Evolutionary conservation across 2,888 invertebrate species (phyloP).

Genomic region (Agrochola macilenta): DNA sequence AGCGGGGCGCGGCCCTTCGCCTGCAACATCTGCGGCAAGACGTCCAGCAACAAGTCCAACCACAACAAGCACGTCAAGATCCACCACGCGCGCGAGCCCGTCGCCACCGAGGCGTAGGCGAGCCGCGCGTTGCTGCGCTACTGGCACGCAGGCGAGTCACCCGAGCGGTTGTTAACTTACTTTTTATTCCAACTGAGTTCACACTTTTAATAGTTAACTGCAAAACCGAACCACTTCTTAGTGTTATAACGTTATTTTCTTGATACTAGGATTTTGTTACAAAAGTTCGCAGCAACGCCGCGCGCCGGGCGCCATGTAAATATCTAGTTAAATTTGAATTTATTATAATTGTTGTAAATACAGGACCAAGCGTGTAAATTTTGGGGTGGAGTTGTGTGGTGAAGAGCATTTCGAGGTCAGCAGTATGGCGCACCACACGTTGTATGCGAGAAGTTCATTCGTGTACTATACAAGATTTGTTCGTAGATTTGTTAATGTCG

Average conservation of each 20-base stretch:
- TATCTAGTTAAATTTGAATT: conserved; percentile 87
- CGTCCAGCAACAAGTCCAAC: conserved; percentile 97
- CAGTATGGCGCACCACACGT: conserved; percentile 59
- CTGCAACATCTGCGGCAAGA: conserved; percentile 97
- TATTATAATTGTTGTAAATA: conserved; percentile 84
- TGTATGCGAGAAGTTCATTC: conserved; percentile 49
- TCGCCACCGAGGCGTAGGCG: conserved; percentile 93
- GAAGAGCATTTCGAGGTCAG: conserved; percentile 76
- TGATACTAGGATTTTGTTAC: conserved; percentile 14
- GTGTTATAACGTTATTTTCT: conserved; percentile 11
- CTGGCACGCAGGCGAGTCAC: too few relatives aligned
- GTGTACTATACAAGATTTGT: conserved; percentile 25
- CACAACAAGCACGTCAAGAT: conserved; percentile 97
- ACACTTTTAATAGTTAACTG: neutral
- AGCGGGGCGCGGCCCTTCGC: conserved; percentile 95
- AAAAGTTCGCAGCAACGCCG: conserved; percentile 47
- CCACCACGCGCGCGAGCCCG: conserved; percentile 96
- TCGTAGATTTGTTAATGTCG: conserved; percentile 44
- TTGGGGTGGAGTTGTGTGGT: conserved; percentile 72
- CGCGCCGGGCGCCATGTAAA: conserved; percentile 77
- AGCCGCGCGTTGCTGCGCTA: conserved; percentile 3
- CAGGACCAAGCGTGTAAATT: conserved; percentile 84
- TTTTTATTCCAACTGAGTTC: neutral
- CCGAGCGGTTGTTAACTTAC: neutral
- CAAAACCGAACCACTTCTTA: neutral